Conservation (phyloP, 2,888 invertebrate genomes). For the Standfussiana lucernea region DNA sequence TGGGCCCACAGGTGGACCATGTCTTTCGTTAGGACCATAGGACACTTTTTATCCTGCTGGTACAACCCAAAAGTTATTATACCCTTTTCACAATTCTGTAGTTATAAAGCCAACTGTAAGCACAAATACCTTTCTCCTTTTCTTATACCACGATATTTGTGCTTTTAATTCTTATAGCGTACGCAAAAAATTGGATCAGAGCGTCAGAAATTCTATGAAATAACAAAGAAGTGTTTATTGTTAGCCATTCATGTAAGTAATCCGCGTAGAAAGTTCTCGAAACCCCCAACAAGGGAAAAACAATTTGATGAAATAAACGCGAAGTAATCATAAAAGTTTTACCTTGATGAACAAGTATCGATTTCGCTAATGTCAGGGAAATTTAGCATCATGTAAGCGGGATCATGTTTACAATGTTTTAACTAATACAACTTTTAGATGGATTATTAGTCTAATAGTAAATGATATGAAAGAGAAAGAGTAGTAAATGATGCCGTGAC, state of each 20-base stretch:
- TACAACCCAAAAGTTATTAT: neutral
- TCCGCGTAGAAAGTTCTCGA: conserved; percentile 23
- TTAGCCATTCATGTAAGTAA: neutral
- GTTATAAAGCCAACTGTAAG: neutral
- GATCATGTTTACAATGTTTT: conserved; percentile 22
- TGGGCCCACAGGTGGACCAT: no score
- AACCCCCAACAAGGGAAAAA: conserved; percentile 37
- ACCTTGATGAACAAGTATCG: conserved; percentile 48
- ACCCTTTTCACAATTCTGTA: neutral
- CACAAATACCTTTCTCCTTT: neutral
- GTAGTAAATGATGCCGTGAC: no score
- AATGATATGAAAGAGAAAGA: no score
- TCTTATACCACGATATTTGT: neutral
- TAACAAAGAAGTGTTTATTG: neutral
- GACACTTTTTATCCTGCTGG: neutral
- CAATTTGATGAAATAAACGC: conserved; percentile 50
- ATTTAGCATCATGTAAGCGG: conserved; percentile 32
- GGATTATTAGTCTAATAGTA: conserved; percentile 12
- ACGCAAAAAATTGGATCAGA: neutral
- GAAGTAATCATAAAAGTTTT: conserved; percentile 63
- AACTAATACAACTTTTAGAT: conserved; percentile 2
- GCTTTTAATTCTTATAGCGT: neutral
- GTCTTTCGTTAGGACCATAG: neutral
- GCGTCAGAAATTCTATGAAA: neutral
- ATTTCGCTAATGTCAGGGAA: conserved; percentile 39